Conservation (phyloP, 2,797 vertebrate genomes). For the Semotilus atromaculatus region DNA sequence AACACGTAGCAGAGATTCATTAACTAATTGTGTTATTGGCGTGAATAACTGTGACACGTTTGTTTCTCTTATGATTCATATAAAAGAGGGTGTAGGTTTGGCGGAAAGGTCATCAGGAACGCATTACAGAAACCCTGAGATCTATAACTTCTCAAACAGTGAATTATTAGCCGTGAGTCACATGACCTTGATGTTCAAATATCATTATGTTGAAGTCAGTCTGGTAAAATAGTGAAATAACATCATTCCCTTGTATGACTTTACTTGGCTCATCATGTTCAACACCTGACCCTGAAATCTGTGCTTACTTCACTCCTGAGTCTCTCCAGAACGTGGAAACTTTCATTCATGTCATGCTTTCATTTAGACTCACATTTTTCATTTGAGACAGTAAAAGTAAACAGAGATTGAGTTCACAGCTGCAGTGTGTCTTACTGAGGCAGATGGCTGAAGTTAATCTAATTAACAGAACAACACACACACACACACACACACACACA, state of each 20-base stretch:
- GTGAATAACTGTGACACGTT: neutral
- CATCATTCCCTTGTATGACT: no score
- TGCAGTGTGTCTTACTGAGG: neutral
- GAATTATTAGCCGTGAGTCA: neutral
- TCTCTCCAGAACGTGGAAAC: fast-evolving
- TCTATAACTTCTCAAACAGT: neutral
- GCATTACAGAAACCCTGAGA: neutral
- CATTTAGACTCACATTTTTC: no score
- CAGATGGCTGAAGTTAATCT: slow-evolving; percentile 8
- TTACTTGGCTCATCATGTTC: no score
- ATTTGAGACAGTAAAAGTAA: neutral
- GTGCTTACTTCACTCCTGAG: neutral
- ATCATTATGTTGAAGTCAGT: neutral
- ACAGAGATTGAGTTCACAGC: neutral
- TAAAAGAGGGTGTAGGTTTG: neutral
- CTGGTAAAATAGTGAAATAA: neutral
- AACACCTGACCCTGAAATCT: neutral
- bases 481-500: neutral
- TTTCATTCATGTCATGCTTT: no score
- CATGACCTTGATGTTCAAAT: neutral
- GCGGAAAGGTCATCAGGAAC: neutral
- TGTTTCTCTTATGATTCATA: neutral
- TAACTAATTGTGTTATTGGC: no score
- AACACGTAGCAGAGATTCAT: neutral
- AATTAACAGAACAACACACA: neutral